These are phyloP conservation scores for Elachura formosa DNA, from an alignment of 2,113 vertebrate genomes.

Conservation along the genomic window DNA sequence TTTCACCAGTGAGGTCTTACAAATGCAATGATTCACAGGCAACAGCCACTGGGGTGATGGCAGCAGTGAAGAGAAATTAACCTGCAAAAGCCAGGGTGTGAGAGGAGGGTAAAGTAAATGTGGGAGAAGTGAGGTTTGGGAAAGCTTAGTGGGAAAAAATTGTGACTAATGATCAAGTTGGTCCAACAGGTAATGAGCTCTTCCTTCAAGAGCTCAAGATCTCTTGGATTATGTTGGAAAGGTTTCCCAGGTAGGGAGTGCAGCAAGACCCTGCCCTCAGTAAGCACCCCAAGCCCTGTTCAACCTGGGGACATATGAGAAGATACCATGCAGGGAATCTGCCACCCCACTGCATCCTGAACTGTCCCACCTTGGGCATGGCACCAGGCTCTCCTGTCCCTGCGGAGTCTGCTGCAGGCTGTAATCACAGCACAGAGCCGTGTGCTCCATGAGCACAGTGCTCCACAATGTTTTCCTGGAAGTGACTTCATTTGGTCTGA, in stretches of 20 bases:
- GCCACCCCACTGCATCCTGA: neutral
- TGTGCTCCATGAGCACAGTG: neutral
- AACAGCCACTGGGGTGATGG: neutral
- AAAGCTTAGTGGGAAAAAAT: neutral
- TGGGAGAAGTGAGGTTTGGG: neutral
- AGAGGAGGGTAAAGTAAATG: neutral
- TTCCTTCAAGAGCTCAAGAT: neutral
- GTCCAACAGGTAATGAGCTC: neutral
- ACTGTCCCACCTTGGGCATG: neutral
- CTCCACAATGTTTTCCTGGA: conserved; percentile 15
- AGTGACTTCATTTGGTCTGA: conserved; percentile 41
- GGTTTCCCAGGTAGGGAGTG: neutral
- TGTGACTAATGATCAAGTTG: neutral
- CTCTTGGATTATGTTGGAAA: neutral
- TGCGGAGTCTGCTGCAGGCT: neutral
- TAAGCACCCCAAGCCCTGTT: neutral
- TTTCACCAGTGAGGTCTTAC: neutral
- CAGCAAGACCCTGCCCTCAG: neutral
- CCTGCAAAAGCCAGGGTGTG: neutral
- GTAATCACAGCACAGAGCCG: neutral
- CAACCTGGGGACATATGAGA: neutral
- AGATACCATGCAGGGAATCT: neutral
- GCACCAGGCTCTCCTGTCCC: neutral
- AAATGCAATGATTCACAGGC: neutral
- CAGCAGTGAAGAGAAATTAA: neutral